A percentile compares a stretch with the other conserved stretches of the same genome.
These are phyloP conservation scores for Prionailurus viverrinus DNA, from an alignment of 2,113 vertebrate genomes.

Conservation along the genomic window DNA sequence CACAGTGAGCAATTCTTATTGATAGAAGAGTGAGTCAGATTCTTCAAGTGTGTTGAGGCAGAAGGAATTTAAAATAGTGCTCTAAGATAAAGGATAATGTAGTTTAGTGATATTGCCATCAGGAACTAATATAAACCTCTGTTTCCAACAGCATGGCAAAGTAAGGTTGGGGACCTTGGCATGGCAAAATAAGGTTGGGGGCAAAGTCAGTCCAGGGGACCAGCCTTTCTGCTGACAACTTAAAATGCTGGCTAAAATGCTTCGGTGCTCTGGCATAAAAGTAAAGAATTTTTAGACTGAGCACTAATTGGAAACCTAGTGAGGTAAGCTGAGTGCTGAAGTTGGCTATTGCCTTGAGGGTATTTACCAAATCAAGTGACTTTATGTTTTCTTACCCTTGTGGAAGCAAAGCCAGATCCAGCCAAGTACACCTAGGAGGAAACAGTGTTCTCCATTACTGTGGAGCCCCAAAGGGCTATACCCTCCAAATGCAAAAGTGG, in stretches of 20 bases:
- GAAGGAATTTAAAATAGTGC: slow-evolving; percentile 28
- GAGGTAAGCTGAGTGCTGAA: slow-evolving; percentile 20
- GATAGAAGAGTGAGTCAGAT: background rate
- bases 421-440: background rate
- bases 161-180: no score
- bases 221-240: slow-evolving; percentile 34
- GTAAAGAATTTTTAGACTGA: background rate
- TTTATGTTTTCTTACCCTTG: slow-evolving; percentile 35
- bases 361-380: slow-evolving; percentile 29
- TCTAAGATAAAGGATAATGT: background rate
- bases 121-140: slow-evolving; percentile 15
- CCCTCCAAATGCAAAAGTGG: background rate
- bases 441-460: background rate
- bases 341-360: background rate
- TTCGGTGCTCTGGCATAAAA: background rate
- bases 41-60: background rate
- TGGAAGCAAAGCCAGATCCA: slow-evolving; percentile 5
- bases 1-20: slow-evolving; percentile 15
- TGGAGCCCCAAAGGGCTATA: background rate
- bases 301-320: background rate
- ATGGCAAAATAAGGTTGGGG: no score
- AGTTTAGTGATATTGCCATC: background rate
- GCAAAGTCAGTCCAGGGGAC: background rate
- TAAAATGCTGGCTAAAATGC: slow-evolving; percentile 40
- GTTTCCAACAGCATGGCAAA: background rate